phyloP scores from a whole-genome alignment of 1,140 invertebrate species.

The Brevipalpus yothersi region DNA sequence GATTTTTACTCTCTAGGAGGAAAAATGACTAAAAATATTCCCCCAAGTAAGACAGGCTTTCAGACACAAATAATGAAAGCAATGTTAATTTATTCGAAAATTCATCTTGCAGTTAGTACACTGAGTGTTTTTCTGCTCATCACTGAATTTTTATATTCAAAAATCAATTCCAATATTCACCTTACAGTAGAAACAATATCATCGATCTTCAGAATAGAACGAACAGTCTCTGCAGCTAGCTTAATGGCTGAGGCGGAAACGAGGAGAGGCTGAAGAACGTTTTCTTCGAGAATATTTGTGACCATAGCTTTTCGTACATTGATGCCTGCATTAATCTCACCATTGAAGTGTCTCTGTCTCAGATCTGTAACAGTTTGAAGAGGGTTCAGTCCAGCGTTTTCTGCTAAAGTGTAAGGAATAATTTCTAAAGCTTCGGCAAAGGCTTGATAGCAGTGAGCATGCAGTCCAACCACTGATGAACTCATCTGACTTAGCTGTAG shows the following conservation, averaged over 20 bases:
- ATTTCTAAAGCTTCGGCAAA: conserved; percentile 91
- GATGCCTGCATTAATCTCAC: conserved; percentile 61
- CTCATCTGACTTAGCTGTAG: conserved; percentile 55
- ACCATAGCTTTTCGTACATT: conserved; percentile 87
- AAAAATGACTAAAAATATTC: no score
- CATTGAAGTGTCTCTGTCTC: conserved; percentile 68
- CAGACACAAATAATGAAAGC: no score
- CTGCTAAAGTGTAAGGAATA: conserved; percentile 90
- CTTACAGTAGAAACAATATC: conserved; percentile 43
- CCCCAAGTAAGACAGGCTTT: no score
- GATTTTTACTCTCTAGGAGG: no score
- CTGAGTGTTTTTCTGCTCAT: no score
- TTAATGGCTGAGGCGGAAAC: conserved; percentile 81
- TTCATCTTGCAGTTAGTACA: no score
- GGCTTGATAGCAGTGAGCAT: conserved; percentile 72
- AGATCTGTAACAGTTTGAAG: conserved; percentile 92
- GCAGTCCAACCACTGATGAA: conserved; percentile 58
- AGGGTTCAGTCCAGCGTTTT: conserved; percentile 96
- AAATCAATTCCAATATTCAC: neutral
- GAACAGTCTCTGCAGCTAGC: conserved; percentile 84
- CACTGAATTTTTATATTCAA: no score
- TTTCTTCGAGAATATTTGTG: conserved; percentile 87
- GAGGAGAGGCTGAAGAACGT: conserved; percentile 87
- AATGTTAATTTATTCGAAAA: no score
- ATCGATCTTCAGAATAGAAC: conserved; percentile 96